A percentile compares a stretch with the other conserved stretches of the same genome.
These are phyloP conservation scores for Psammodynastes pulverulentus DNA, from an alignment of 2,113 vertebrate genomes.

Conservation along the genomic window DNA sequence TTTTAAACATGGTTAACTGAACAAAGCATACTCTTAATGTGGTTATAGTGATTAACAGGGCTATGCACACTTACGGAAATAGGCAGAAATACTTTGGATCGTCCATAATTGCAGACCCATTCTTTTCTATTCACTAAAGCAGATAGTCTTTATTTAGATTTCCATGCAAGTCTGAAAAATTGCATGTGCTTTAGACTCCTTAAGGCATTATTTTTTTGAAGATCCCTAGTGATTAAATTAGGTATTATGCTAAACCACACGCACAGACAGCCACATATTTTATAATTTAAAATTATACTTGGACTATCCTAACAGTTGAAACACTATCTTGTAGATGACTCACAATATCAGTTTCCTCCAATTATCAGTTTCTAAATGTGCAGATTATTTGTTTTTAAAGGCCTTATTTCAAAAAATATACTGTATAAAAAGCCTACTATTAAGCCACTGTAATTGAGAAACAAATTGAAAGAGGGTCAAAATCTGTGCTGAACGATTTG, in stretches of 20 bases:
- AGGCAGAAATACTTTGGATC: too few species aligned
- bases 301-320: background rate
- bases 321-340: too few species aligned
- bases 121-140: too few species aligned
- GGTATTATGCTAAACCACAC: background rate
- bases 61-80: too few species aligned
- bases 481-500: conserved; percentile 14
- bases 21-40: too few species aligned
- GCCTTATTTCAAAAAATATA: too few species aligned
- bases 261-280: background rate
- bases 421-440: conserved; percentile 7
- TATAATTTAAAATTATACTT: background rate
- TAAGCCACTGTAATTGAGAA: conserved; percentile 37
- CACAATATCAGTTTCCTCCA: background rate
- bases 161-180: too few species aligned
- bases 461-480: conserved; percentile 38
- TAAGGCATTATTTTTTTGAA: background rate
- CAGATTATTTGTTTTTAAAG: background rate
- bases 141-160: too few species aligned
- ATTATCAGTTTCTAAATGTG: background rate
- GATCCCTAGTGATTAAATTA: background rate
- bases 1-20: too few species aligned
- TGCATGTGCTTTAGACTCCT: too few species aligned
- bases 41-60: too few species aligned
- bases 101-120: too few species aligned